Conservation (phyloP, 2,888 invertebrate genomes). For the Caenorhabditis panamensis region DNA sequence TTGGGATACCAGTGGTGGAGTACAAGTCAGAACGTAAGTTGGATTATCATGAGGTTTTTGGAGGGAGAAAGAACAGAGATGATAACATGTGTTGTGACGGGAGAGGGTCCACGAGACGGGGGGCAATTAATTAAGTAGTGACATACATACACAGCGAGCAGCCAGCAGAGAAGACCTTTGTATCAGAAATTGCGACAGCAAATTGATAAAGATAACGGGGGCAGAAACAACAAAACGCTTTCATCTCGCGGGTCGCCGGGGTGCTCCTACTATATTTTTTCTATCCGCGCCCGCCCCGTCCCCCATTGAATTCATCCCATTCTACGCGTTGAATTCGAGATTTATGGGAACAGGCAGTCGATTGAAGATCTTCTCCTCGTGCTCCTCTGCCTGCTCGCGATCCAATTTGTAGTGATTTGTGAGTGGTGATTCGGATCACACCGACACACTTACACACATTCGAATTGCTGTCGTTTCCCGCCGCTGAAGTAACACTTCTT, state of each 20-base stretch:
- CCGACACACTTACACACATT: constrained; percentile 21
- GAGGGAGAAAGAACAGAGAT: constrained; percentile 14
- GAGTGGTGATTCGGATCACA: constrained; percentile 44
- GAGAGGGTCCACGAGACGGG: constrained; percentile 20
- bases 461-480: constrained; percentile 16
- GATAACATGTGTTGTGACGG: constrained; percentile 39
- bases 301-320: constrained; percentile 20
- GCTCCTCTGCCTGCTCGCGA: constrained; percentile 18
- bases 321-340: constrained; percentile 30
- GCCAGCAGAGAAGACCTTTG: constrained; percentile 12
- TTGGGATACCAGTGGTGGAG: constrained; percentile 34
- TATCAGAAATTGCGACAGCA: constrained; percentile 12
- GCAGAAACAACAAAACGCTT: constrained; percentile 20
- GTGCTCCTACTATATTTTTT: neutral
- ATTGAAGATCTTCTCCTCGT: constrained; percentile 8
- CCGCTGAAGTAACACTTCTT: constrained; percentile 18
- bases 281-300: too few relatives aligned
- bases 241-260: neutral
- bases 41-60: constrained; percentile 1
- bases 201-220: constrained; percentile 38
- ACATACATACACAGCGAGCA: constrained; percentile 22
- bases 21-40: constrained; percentile 50
- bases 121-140: constrained; percentile 49
- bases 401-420: constrained; percentile 54
- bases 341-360: constrained; percentile 28